phyloP scores from a whole-genome alignment of 2,797 vertebrate species.

The Myiothlypis coronata region DNA sequence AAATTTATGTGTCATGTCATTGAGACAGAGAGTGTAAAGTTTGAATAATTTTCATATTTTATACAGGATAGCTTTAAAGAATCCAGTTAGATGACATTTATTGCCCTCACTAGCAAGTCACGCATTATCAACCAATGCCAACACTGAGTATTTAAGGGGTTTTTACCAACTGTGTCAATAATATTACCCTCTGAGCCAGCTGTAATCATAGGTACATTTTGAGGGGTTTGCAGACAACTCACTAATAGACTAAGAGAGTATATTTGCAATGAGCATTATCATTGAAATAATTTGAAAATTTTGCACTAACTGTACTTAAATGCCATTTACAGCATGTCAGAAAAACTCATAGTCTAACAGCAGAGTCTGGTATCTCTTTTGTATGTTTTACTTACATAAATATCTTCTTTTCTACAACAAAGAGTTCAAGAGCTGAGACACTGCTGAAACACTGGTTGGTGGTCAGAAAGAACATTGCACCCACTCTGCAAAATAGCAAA shows the following conservation, averaged over 20 bases:
- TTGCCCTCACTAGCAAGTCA: not conserved
- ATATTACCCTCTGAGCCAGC: not conserved
- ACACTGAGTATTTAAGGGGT: accelerated
- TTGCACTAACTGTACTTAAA: too few relatives aligned
- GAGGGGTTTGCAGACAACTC: not conserved
- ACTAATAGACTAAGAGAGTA: not conserved
- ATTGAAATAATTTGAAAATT: not conserved
- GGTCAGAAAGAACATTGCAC: constrained; percentile 90
- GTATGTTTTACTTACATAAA: constrained; percentile 81
- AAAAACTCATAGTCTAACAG: not conserved
- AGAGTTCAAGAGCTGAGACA: constrained; percentile 87
- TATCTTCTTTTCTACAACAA: constrained; percentile 88
- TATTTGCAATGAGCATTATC: not conserved
- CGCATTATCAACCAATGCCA: not conserved
- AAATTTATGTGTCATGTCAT: not conserved
- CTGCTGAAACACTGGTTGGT: constrained; percentile 93
- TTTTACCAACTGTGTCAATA: not conserved
- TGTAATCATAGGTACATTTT: accelerated
- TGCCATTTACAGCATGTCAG: not conserved
- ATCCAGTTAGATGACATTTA: not conserved
- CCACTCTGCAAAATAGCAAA: constrained; percentile 75
- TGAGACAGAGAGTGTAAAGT: not conserved
- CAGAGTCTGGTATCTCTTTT: not conserved
- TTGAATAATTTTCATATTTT: not conserved
- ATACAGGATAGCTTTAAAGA: not conserved